Conservation (phyloP, 1,140 invertebrate genomes). For the Trachelipus rathkii region DNA sequence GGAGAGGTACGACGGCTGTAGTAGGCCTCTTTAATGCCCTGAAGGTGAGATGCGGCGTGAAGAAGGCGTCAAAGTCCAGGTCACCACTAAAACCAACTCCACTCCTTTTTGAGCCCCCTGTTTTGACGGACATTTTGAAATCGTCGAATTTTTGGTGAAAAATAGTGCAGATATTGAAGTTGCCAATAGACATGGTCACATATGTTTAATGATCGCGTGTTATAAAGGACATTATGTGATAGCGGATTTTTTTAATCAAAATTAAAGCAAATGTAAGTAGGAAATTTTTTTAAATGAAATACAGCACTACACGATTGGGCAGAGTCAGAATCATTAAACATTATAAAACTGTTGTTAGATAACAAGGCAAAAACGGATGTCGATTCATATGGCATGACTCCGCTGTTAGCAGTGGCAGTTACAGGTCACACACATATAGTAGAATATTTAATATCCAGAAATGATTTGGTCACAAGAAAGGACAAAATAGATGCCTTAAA, state of each 20-base stretch:
- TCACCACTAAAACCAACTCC: too few relatives aligned
- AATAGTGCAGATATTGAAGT: constrained; percentile 81
- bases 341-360: constrained; percentile 81
- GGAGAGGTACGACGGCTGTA: too few relatives aligned
- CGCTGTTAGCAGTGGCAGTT: constrained; percentile 82
- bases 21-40: too few relatives aligned
- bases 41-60: too few relatives aligned
- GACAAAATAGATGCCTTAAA: constrained; percentile 88
- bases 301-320: constrained; percentile 93
- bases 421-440: constrained; percentile 88
- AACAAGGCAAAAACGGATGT: constrained; percentile 87
- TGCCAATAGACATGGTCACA: constrained; percentile 86
- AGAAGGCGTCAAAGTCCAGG: too few relatives aligned
- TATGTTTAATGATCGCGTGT: constrained; percentile 94
- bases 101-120: too few relatives aligned
- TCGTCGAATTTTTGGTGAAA: too few relatives aligned
- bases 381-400: constrained; percentile 93
- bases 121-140: too few relatives aligned
- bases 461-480: constrained; percentile 64
- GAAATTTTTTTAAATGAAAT: constrained; percentile 84
- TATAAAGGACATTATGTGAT: constrained; percentile 71
- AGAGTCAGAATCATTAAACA: constrained; percentile 87
- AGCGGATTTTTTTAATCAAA: constrained; percentile 76
- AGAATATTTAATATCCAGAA: constrained; percentile 73
- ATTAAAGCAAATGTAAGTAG: constrained; percentile 84